Evolutionary conservation across 2,113 vertebrate genomes (phyloP).

Genomic region (Rousettus leschenaultii): DNA sequence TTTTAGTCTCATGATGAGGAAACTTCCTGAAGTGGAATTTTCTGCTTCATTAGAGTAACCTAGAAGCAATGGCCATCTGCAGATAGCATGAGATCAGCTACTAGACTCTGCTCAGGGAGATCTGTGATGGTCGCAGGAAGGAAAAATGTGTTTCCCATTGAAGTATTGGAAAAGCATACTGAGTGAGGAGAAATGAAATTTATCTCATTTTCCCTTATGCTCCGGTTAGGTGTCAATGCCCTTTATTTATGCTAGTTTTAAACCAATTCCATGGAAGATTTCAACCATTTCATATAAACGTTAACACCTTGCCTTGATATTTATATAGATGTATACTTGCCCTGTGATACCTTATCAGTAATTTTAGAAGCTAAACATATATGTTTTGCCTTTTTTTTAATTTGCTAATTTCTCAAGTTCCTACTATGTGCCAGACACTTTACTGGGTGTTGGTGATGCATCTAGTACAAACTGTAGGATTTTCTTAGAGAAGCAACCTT

Average conservation of each 20-base stretch:
- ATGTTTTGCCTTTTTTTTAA: neutral
- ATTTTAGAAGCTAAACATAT: neutral
- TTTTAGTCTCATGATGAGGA: constrained; percentile 43
- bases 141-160: constrained; percentile 61
- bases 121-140: constrained; percentile 46
- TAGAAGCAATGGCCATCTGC: constrained; percentile 66
- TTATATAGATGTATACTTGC: neutral
- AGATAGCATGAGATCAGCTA: constrained; percentile 41
- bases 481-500: neutral
- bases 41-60: constrained; percentile 75
- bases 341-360: neutral
- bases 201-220: neutral
- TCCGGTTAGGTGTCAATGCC: neutral
- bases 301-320: neutral
- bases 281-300: neutral
- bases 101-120: neutral
- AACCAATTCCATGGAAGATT: constrained; percentile 1
- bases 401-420: neutral
- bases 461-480: neutral
- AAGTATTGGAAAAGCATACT: constrained; percentile 57
- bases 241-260: neutral
- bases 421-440: neutral
- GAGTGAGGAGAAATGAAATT: constrained; percentile 32
- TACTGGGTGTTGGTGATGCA: neutral
- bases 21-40: constrained; percentile 64